A percentile compares a stretch with the other conserved stretches of the same genome.
These are phyloP conservation scores for Noctuana brunneofusca DNA, from an alignment of 2,888 invertebrate species.

Conservation along the genomic window DNA sequence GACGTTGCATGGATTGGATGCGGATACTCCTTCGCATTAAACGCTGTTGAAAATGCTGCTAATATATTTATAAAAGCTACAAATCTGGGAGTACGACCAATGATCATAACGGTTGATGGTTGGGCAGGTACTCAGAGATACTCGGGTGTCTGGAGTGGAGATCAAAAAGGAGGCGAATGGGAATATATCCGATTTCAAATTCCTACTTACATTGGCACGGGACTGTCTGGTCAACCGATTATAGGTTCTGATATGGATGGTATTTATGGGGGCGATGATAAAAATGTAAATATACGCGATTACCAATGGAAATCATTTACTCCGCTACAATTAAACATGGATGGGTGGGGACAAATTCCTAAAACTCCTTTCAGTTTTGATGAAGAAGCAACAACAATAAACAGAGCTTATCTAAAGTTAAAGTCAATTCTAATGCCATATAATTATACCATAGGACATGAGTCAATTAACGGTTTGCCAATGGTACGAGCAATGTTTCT, in stretches of 20 bases:
- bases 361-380: slow-evolving; percentile 72
- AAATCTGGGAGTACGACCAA: slow-evolving; percentile 51
- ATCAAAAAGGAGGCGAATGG: slow-evolving; percentile 74
- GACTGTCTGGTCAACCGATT: slow-evolving; percentile 70
- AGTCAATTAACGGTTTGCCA: slow-evolving; percentile 62
- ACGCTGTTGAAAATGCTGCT: slow-evolving; percentile 65
- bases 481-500: slow-evolving; percentile 76
- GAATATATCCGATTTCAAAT: slow-evolving; percentile 77
- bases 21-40: slow-evolving; percentile 72
- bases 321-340: slow-evolving; percentile 75
- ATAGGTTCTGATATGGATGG: slow-evolving; percentile 77
- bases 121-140: slow-evolving; percentile 77
- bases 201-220: slow-evolving; percentile 71
- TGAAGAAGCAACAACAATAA: slow-evolving; percentile 60
- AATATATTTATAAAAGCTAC: slow-evolving; percentile 57
- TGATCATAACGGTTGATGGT: slow-evolving; percentile 74
- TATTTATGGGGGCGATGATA: slow-evolving; percentile 64
- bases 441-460: slow-evolving; percentile 66
- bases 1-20: slow-evolving; percentile 75
- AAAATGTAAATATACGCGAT: slow-evolving; percentile 67
- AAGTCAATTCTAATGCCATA: slow-evolving; percentile 74
- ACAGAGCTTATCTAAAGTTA: slow-evolving; percentile 72
- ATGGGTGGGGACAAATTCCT: slow-evolving; percentile 68
- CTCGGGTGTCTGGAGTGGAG: slow-evolving; percentile 73
- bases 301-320: slow-evolving; percentile 78